These are phyloP conservation scores for Merluccius polli DNA, from an alignment of 2,797 vertebrate genomes.

Conservation along the genomic window DNA sequence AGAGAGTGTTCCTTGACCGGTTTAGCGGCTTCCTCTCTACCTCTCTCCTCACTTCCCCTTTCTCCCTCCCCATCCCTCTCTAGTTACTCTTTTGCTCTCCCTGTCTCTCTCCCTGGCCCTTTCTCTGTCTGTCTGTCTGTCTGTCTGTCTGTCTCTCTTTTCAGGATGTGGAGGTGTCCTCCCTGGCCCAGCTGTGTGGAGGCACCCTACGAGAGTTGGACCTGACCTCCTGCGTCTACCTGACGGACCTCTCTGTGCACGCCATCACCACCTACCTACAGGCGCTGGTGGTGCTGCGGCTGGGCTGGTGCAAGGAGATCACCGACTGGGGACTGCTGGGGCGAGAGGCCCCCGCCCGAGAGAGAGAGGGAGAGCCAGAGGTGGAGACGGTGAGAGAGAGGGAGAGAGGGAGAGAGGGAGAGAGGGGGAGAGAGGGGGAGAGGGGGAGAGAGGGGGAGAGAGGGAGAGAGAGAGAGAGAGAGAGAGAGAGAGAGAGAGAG, in stretches of 20 bases:
- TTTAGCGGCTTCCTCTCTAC: not conserved
- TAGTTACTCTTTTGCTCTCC: not conserved
- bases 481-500: slow-evolving; percentile 22
- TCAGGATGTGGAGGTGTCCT: slow-evolving; percentile 71
- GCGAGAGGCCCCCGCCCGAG: slow-evolving; percentile 57
- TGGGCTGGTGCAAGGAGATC: slow-evolving; percentile 81
- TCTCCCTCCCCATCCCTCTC: not conserved
- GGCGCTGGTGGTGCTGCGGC: slow-evolving; percentile 66
- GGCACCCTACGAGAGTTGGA: slow-evolving; percentile 72
- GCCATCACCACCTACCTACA: slow-evolving; percentile 70
- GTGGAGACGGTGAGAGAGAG: slow-evolving; percentile 48
- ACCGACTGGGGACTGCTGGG: slow-evolving; percentile 82
- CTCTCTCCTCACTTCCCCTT: not conserved
- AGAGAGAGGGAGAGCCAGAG: slow-evolving; percentile 41
- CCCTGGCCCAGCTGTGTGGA: slow-evolving; percentile 66
- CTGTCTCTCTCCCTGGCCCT: too few relatives aligned
- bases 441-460: not conserved
- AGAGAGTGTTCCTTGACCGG: not conserved
- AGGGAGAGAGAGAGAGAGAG: not conserved
- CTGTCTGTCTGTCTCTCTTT: not conserved
- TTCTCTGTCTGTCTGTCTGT: not conserved
- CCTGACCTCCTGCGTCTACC: slow-evolving; percentile 75
- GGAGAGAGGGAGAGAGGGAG: not conserved
- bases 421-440: not conserved
- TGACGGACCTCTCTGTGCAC: slow-evolving; percentile 74